These are phyloP conservation scores for Mus pahari DNA, from an alignment of 2,113 vertebrate genomes.

Conservation along the genomic window DNA sequence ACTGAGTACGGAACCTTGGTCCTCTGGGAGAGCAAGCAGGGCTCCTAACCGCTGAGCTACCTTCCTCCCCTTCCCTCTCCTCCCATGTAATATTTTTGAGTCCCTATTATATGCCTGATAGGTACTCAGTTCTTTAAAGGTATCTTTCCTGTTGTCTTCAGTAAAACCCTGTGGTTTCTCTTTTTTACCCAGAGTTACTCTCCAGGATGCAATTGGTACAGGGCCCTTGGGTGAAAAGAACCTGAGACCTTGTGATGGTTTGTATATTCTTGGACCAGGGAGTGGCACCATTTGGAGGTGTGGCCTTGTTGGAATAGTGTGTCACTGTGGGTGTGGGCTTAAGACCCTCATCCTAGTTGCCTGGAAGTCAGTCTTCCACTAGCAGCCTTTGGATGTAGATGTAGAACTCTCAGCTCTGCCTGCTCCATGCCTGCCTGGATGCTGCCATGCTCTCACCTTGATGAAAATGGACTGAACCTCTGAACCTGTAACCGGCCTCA, in stretches of 20 bases:
- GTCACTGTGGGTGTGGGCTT: too few relatives aligned
- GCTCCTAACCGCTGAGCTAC: not conserved
- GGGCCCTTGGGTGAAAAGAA: not conserved
- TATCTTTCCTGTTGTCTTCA: not conserved
- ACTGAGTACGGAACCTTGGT: not conserved
- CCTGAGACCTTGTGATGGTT: not conserved
- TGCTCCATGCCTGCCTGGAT: too few relatives aligned
- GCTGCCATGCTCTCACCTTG: too few relatives aligned
- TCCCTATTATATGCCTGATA: not conserved
- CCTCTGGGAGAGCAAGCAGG: not conserved
- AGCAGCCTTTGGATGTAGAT: too few relatives aligned
- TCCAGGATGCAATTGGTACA: not conserved
- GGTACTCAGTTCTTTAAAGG: not conserved
- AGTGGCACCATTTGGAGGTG: too few relatives aligned
- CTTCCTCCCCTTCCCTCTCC: not conserved
- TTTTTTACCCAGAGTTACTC: constrained; percentile 1
- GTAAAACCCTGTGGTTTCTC: not conserved
- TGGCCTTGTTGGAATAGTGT: too few relatives aligned
- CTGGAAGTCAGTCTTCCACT: too few relatives aligned
- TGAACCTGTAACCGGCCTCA: too few relatives aligned
- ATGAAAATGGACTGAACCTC: too few relatives aligned
- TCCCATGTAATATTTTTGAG: not conserved
- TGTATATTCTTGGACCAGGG: too few relatives aligned
- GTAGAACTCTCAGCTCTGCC: too few relatives aligned
- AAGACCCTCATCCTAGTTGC: too few relatives aligned